Base-by-base conservation (phyloP, 2,888 invertebrate genomes). In the Melanophora roralis region DNA sequence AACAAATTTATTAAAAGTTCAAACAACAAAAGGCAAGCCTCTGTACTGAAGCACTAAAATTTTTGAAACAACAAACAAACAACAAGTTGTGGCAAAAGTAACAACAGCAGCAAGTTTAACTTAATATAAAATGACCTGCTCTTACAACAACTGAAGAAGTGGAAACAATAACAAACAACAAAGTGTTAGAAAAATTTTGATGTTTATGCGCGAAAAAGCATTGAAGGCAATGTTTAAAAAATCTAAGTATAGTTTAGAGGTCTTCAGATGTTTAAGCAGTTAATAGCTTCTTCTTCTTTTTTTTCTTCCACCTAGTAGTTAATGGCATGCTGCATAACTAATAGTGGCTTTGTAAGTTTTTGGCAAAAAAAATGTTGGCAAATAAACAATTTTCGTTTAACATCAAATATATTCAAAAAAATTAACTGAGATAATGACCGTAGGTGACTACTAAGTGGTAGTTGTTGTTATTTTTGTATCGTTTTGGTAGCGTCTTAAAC, bases 391-490 rank as follows among this genome's bases (percentile, higher is more conserved):
- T 40, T 74, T 65, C 59, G 21, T 59, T 59, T 34, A 67, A 57
- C 64, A 49, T 64, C n/a, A n/a, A n/a, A n/a, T n/a, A n/a, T 76
- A 76, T 80, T 80, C 80, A 76, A 80, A 80, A 67, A 76, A 72
- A 72, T 69, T 76, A 68, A 76, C 47, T 72, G 34, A 76, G 72
- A 68, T 76, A 80, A 68, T 76, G 68, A 72, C 72, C 68, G 79
- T 72, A 67, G 79, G 71, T 80, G 72, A 53, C 60, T 78, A 43
- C 47, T 27, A 34, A 49, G 45, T 34, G 16, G 47, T 36, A 21
- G 57, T 7, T 3, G 36, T 11, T 55, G n/a, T n/a, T n/a, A n/a
- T 34, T 38, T 23, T 36, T 12, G 38, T 23, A 34, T 49, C 38
- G 43, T 12, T 47, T 62, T 32, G 23, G 16, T 45, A 11, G 62